Evolutionary conservation across 2,888 invertebrate species (phyloP), one percentile per base, ranked within the genome.

Genomic region (Pollenia griseotomentosa): DNA sequence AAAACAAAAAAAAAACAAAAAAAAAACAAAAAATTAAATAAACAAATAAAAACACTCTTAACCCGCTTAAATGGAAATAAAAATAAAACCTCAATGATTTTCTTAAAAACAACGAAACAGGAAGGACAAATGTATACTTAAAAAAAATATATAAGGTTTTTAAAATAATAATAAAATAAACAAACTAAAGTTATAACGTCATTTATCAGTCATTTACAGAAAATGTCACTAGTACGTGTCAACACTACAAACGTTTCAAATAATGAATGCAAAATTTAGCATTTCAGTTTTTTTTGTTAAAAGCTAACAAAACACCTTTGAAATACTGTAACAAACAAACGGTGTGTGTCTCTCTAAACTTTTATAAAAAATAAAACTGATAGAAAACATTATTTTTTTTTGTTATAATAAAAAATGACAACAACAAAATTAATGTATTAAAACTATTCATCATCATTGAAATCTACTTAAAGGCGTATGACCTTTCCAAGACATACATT

Each of bases 371-470:
- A 9, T 48, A n/a, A 23, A 75, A 48, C 51, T 51, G 14, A 66
- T 55, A 82, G 23, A 55, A 61, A 44, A 51, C 9, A 44, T n/a
- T 42, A 75, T 66, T 11, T 44, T 44, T 66, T 55, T 46, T 66
- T 57, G 12, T 57, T 66, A 55, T 46, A 63, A 77, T 71, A 63
- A 9, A 44, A 77, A 74, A 66, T 46, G 14, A 57, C 10, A 48
- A 78, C 10, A 46, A 75, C 12, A 61, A 63, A 40, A 23, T 23
- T 68, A 33, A 70, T 53, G 16, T 53, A 33, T 33, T 33, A 33
- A n/a, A 61, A 42, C 40, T 59, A 80, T 71, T 65, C 74, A 74
- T 74, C 71, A 83, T 66, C 83, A 83, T 83, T 83, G 78, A 83
- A 83, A 66, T 73, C 42, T n/a, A 83, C 65, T 83, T 74, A 66